Percentiles rank a stretch among this genome's conserved stretches.
Evolutionary conservation across 2,888 invertebrate genomes (phyloP).

Genomic region (Crossocerus cetratus): DNA sequence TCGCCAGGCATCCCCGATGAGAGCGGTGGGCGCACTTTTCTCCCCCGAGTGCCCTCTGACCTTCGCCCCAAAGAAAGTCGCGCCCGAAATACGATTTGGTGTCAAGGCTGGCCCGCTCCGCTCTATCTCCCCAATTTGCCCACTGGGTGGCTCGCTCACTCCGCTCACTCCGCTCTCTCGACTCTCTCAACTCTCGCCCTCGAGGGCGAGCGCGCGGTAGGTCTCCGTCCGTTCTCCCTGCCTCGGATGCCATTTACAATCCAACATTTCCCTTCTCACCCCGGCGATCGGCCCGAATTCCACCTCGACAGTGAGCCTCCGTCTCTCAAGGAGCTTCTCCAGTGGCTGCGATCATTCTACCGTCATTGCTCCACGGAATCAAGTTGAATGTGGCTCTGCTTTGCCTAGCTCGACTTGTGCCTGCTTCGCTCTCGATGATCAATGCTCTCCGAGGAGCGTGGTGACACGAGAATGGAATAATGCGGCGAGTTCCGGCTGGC

Average conservation of each 20-base stretch:
- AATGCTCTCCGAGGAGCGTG: too few relatives aligned
- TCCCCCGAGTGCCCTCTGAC: background rate
- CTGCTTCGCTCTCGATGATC: too few relatives aligned
- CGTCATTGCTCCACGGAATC: too few relatives aligned
- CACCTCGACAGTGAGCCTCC: too few relatives aligned
- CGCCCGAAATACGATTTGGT: conserved; percentile 21
- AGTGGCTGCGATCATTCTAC: too few relatives aligned
- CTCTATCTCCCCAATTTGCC: conserved; percentile 24
- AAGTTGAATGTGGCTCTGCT: too few relatives aligned
- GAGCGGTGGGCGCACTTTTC: background rate
- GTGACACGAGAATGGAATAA: too few relatives aligned
- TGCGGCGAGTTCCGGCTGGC: background rate
- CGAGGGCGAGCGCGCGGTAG: background rate
- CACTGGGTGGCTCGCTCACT: conserved; percentile 15
- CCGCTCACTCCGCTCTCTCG: too few relatives aligned
- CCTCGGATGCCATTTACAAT: background rate
- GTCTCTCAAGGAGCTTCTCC: too few relatives aligned
- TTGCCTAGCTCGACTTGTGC: too few relatives aligned
- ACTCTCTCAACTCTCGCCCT: too few relatives aligned
- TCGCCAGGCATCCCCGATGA: too few relatives aligned
- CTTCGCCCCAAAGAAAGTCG: conserved; percentile 6
- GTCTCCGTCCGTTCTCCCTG: background rate
- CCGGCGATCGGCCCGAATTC: background rate
- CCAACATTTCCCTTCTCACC: background rate
- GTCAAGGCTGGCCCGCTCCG: conserved; percentile 27